Percentiles rank a stretch among this genome's conserved stretches.
These are phyloP conservation scores for Dinocampus coccinellae DNA, from an alignment of 2,888 invertebrate species.

Conservation along the genomic window DNA sequence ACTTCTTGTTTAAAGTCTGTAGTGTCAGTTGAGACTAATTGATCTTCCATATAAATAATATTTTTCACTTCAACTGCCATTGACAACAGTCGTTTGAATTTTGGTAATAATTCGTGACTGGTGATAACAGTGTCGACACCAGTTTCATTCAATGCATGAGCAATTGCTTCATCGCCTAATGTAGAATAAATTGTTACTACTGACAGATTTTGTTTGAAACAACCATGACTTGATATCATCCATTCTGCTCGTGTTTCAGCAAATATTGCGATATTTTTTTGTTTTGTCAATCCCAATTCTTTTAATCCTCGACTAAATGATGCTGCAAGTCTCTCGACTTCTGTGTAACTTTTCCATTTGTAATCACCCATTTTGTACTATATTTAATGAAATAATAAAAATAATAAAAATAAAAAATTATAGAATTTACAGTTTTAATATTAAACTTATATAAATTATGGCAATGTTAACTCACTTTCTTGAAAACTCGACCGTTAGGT, in stretches of 20 bases:
- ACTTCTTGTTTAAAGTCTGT: constrained; percentile 81
- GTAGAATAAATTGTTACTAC: constrained; percentile 98
- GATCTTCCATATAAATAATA: constrained; percentile 90
- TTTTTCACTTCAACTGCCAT: constrained; percentile 83
- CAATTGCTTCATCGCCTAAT: constrained; percentile 95
- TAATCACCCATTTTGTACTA: constrained; percentile 95
- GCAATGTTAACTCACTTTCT: constrained; percentile 79
- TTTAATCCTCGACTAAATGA: constrained; percentile 88
- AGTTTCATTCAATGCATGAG: constrained; percentile 97
- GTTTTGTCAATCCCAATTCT: constrained; percentile 81
- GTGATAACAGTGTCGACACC: constrained; percentile 95
- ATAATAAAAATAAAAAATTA: neutral
- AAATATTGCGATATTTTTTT: constrained; percentile 89
- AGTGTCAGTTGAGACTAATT: constrained; percentile 79
- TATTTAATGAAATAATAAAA: constrained; percentile 53
- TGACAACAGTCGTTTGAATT: constrained; percentile 84
- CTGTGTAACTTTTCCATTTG: constrained; percentile 87
- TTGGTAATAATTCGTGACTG: constrained; percentile 90
- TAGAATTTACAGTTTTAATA: neutral
- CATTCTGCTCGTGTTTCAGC: constrained; percentile 98
- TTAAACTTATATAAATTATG: neutral
- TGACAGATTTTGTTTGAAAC: constrained; percentile 88
- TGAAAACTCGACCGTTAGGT: constrained; percentile 93
- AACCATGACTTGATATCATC: constrained; percentile 96
- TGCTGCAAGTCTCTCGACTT: constrained; percentile 82